Percentiles rank a stretch among this genome's conserved stretches.
phyloP scores from a whole-genome alignment of 2,113 vertebrate genomes.

The Sylvia atricapilla region DNA sequence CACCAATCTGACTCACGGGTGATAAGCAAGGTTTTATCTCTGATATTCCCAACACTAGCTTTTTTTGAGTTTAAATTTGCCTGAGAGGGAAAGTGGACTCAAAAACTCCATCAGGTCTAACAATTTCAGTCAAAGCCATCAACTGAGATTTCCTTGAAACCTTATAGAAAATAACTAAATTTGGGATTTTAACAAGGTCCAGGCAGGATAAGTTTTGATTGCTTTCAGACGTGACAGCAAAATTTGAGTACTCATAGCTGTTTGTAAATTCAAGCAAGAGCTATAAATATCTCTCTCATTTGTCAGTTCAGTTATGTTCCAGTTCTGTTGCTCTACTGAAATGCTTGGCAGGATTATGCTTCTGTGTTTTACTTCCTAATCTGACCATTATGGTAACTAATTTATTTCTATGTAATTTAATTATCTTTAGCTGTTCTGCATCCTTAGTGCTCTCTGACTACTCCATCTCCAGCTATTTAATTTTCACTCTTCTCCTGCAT shows the following conservation, averaged over 20 bases:
- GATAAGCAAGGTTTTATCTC: neutral
- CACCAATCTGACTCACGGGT: neutral
- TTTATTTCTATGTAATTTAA: constrained; percentile 56
- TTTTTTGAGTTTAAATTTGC: neutral
- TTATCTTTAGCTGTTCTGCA: constrained; percentile 49
- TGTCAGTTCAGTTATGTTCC: constrained; percentile 33
- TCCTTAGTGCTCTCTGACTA: constrained; percentile 19
- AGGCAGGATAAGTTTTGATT: neutral
- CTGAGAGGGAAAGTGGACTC: neutral
- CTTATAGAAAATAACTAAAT: neutral
- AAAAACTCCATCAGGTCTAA: neutral
- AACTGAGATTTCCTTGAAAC: neutral
- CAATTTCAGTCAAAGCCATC: neutral
- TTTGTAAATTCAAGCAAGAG: neutral
- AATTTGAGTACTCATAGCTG: neutral
- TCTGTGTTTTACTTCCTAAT: constrained; percentile 41
- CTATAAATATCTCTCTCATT: constrained; percentile 19
- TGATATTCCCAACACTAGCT: neutral
- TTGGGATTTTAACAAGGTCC: neutral
- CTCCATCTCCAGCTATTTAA: constrained; percentile 1
- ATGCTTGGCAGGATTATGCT: constrained; percentile 30
- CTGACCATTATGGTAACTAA: constrained; percentile 49
- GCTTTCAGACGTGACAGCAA: neutral
- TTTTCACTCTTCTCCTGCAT: neutral
- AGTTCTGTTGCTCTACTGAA: constrained; percentile 8